Conservation (phyloP, 2,797 vertebrate genomes). For the Ceyx erithaca region DNA sequence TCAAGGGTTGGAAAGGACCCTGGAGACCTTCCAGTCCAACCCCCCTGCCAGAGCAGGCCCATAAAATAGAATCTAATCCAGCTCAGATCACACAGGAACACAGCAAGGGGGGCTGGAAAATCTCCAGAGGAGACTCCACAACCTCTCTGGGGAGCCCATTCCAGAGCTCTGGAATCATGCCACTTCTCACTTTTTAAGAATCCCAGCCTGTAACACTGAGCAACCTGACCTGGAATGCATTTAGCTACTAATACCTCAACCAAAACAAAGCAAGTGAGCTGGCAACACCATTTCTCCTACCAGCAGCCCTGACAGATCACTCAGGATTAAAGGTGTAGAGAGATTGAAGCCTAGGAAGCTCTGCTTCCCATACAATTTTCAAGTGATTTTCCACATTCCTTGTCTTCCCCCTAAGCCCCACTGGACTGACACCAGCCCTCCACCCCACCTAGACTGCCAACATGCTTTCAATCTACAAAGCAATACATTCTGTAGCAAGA, state of each 20-base stretch:
- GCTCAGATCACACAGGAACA: no score
- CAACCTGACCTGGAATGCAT: neutral
- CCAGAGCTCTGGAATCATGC: neutral
- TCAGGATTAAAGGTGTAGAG: neutral
- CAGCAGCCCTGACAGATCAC: neutral
- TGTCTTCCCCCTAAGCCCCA: neutral
- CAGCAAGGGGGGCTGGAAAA: no score
- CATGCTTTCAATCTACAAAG: neutral
- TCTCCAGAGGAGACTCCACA: no score
- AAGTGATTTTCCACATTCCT: conserved; percentile 2
- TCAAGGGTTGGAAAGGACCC: no score
- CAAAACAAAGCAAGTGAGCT: neutral
- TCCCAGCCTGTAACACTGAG: neutral
- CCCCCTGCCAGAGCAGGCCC: no score
- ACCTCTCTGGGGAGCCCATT: no score
- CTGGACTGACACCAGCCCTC: neutral
- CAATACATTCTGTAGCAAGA: neutral
- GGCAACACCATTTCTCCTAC: neutral
- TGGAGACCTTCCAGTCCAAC: no score
- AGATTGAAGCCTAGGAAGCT: neutral
- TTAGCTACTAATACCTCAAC: neutral
- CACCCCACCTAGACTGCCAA: neutral
- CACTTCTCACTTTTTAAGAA: neutral
- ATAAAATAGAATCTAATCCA: no score
- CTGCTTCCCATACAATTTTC: neutral